phyloP scores from a whole-genome alignment of 2,113 vertebrate species.

The Myanophis thanlyinensis region DNA sequence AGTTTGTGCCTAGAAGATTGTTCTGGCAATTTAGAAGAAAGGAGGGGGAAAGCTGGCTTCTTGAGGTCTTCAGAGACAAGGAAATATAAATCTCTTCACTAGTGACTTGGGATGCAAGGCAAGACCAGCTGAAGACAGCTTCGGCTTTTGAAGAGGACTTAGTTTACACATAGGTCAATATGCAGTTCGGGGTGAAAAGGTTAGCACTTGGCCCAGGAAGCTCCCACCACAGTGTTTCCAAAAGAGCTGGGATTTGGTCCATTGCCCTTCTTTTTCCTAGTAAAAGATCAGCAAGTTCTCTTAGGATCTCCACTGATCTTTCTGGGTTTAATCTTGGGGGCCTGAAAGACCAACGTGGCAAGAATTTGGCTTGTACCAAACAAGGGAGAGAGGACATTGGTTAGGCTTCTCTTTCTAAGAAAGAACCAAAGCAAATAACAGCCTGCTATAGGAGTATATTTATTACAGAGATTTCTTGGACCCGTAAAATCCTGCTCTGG shows the following conservation, averaged over 20 bases:
- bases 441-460: slow-evolving; percentile 78
- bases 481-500: slow-evolving; percentile 85
- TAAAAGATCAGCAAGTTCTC: neutral
- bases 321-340: neutral
- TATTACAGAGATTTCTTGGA: slow-evolving; percentile 88
- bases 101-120: slow-evolving; percentile 65
- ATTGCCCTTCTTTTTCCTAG: slow-evolving; percentile 46
- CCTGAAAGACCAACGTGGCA: neutral
- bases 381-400: neutral
- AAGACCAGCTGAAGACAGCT: slow-evolving; percentile 69
- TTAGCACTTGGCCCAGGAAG: slow-evolving; percentile 82
- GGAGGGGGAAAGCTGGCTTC: neutral
- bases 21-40: neutral
- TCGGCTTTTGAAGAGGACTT: slow-evolving; percentile 69
- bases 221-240: slow-evolving; percentile 66
- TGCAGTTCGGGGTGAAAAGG: slow-evolving; percentile 79
- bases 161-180: slow-evolving; percentile 77
- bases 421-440: slow-evolving; percentile 37
- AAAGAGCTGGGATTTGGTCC: slow-evolving; percentile 57
- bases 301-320: neutral
- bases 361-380: neutral
- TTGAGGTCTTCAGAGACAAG: slow-evolving; percentile 38
- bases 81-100: slow-evolving; percentile 56
- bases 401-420: slow-evolving; percentile 16
- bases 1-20: neutral